Conservation (phyloP, 2,888 invertebrate species). For the Saturnia pavonia region DNA sequence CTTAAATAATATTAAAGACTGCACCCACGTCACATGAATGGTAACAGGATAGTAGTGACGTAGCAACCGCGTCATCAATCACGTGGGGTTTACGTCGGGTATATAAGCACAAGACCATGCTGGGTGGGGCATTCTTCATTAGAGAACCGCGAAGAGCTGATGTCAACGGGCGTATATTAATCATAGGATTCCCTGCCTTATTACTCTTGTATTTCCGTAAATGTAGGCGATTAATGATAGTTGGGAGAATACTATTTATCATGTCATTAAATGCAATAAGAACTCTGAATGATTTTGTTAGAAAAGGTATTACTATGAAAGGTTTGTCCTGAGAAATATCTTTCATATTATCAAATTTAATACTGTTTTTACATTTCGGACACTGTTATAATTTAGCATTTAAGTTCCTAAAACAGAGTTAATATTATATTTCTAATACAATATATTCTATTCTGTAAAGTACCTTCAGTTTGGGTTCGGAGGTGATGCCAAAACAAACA, state of each 20-base stretch:
- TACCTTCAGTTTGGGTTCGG: neutral
- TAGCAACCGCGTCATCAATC: conserved; percentile 70
- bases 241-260: conserved; percentile 39
- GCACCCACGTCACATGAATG: conserved; percentile 60
- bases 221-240: conserved; percentile 44
- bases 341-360: neutral
- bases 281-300: neutral
- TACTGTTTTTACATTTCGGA: neutral
- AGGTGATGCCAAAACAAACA: neutral
- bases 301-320: neutral
- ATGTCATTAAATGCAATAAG: conserved; percentile 23
- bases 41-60: conserved; percentile 53
- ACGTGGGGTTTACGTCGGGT: conserved; percentile 45
- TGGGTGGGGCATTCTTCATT: conserved; percentile 65
- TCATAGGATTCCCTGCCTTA: conserved; percentile 52
- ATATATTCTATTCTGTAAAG: neutral
- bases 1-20: conserved; percentile 59
- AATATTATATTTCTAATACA: neutral
- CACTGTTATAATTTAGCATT: neutral
- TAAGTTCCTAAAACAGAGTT: neutral
- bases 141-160: conserved; percentile 51
- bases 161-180: conserved; percentile 58
- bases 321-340: neutral
- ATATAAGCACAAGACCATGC: conserved; percentile 49
- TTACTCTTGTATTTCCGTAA: conserved; percentile 42